Percentiles rank a stretch among this genome's conserved stretches.
Evolutionary conservation across 2,797 vertebrate species (phyloP).

Genomic region (Crenichthys baileyi): DNA sequence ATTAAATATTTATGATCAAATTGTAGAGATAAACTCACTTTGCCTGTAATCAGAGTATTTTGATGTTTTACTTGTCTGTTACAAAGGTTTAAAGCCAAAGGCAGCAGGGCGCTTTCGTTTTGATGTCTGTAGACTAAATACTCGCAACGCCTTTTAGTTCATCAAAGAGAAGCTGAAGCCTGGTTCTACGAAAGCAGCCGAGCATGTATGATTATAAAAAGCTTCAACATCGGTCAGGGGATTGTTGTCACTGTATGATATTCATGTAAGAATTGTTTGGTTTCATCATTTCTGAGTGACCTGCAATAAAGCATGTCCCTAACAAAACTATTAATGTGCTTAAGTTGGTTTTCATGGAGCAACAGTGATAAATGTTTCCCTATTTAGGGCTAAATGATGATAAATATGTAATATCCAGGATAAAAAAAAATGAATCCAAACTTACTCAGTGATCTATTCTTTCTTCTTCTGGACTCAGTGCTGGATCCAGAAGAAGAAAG

Average conservation of each 20-base stretch:
- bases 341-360: neutral
- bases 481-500: too few species aligned
- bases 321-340: neutral
- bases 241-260: conserved; percentile 23
- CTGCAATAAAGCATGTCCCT: conserved; percentile 64
- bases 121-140: conserved; percentile 29
- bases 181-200: conserved; percentile 39
- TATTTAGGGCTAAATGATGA: neutral
- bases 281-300: conserved; percentile 62
- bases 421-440: neutral
- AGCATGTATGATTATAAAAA: conserved; percentile 13
- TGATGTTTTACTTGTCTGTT: conserved; percentile 55
- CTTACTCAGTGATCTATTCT: too few species aligned
- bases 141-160: neutral
- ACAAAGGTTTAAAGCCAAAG: conserved; percentile 28
- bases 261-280: conserved; percentile 35
- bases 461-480: too few species aligned
- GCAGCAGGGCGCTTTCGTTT: conserved; percentile 23
- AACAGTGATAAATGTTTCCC: neutral
- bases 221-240: conserved; percentile 3
- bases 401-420: neutral
- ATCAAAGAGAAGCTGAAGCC: conserved; percentile 34
- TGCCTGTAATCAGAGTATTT: conserved; percentile 44
- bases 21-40: conserved; percentile 26
- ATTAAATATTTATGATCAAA: conserved; percentile 57